Evolutionary conservation across 2,113 vertebrate genomes (phyloP).

Genomic region (Forbesichthys papilliferus): DNA sequence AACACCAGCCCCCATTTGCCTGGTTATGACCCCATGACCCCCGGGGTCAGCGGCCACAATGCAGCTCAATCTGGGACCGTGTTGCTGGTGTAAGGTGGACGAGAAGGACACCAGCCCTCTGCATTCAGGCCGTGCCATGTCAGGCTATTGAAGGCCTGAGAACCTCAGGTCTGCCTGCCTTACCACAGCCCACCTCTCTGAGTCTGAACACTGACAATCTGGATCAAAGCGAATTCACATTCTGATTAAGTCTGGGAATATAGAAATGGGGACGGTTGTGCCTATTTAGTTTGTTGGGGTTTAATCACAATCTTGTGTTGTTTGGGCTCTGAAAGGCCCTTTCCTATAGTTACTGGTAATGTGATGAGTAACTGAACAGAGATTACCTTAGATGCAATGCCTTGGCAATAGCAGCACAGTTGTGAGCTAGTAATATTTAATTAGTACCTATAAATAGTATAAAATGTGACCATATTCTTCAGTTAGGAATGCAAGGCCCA

Average conservation of each 20-base stretch:
- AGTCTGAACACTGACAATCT: slow-evolving; percentile 25
- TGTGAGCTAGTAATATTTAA: too few species aligned
- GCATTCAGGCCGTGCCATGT: slow-evolving; percentile 42
- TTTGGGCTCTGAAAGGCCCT: slow-evolving; percentile 31
- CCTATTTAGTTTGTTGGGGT: too few species aligned
- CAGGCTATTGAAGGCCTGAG: slow-evolving; percentile 57
- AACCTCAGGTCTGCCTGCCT: slow-evolving; percentile 29
- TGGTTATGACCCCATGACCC: slow-evolving; percentile 46
- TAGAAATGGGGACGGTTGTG: neutral
- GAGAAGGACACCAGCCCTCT: slow-evolving; percentile 30
- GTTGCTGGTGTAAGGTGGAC: slow-evolving; percentile 43
- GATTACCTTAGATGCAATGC: too few species aligned
- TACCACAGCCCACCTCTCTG: slow-evolving; percentile 25
- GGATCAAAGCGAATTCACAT: slow-evolving; percentile 1
- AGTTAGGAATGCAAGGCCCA: too few species aligned
- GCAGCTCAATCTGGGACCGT: slow-evolving; percentile 49
- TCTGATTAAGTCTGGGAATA: slow-evolving; percentile 36
- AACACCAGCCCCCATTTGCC: slow-evolving; percentile 61
- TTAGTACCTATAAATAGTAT: too few species aligned
- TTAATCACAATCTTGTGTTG: slow-evolving; percentile 1
- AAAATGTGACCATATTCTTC: too few species aligned
- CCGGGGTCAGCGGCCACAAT: slow-evolving; percentile 60
- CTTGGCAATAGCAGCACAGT: too few species aligned
- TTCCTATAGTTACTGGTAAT: too few species aligned
- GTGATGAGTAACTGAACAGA: too few species aligned